phyloP scores from a whole-genome alignment of 2,888 invertebrate species.

The Drosophila recens region DNA sequence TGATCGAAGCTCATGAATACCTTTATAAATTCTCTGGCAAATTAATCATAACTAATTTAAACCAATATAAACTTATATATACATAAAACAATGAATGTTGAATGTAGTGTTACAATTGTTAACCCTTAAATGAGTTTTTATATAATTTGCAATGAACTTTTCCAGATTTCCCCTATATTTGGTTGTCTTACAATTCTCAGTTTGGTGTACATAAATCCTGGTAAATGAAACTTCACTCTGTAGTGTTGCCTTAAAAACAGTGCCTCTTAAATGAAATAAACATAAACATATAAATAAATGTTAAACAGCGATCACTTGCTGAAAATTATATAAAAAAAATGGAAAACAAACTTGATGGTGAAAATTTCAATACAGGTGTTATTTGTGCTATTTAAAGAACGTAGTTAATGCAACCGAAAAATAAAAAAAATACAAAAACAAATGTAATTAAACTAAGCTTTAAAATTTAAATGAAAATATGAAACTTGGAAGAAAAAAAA shows the following conservation, averaged over 20 bases:
- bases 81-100: slow-evolving; percentile 45
- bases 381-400: slow-evolving; percentile 75
- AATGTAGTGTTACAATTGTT: slow-evolving; percentile 48
- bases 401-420: slow-evolving; percentile 54
- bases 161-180: slow-evolving; percentile 49
- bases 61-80: not conserved
- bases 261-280: slow-evolving; percentile 87
- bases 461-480: slow-evolving; percentile 34
- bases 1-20: not conserved
- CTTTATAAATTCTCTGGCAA: not conserved
- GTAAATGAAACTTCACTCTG: slow-evolving; percentile 87
- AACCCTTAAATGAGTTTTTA: slow-evolving; percentile 34
- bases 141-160: slow-evolving; percentile 71
- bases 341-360: slow-evolving; percentile 67
- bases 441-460: slow-evolving; percentile 50
- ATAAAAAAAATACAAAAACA: slow-evolving; percentile 30
- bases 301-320: slow-evolving; percentile 56
- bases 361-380: slow-evolving; percentile 76
- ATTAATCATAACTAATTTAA: no score
- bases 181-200: slow-evolving; percentile 18
- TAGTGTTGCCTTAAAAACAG: slow-evolving; percentile 93
- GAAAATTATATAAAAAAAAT: slow-evolving; percentile 47
- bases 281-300: slow-evolving; percentile 42
- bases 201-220: slow-evolving; percentile 70
- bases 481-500: slow-evolving; percentile 32